phyloP scores from a whole-genome alignment of 1,140 invertebrate genomes.

The Drosophila triauraria region DNA sequence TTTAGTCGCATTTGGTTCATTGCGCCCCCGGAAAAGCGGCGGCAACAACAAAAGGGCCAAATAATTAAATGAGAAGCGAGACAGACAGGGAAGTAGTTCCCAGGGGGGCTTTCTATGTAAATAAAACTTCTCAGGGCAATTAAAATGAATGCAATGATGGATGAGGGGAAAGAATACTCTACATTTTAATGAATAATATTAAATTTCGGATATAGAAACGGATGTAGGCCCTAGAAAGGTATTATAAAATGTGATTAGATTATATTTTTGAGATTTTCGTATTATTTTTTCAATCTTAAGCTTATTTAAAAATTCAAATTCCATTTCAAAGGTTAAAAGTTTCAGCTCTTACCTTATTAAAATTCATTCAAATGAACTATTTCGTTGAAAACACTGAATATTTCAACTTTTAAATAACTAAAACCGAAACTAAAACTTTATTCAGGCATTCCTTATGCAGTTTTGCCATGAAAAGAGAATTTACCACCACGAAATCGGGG shows the following conservation, averaged over 20 bases:
- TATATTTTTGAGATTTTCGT: too few relatives aligned
- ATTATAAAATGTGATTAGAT: neutral
- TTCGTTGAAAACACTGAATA: conserved; percentile 8
- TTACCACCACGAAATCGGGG: neutral
- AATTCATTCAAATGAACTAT: conserved; percentile 17
- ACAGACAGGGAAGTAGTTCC: conserved; percentile 10
- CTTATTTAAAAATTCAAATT: neutral
- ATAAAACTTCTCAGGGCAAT: conserved; percentile 49
- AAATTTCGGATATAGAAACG: neutral
- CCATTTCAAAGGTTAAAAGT: neutral
- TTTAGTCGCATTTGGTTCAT: conserved; percentile 47
- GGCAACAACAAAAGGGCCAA: conserved; percentile 58
- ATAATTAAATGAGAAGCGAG: conserved; percentile 65
- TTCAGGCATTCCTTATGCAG: neutral
- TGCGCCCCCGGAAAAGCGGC: conserved; percentile 27
- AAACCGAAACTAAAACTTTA: conserved; percentile 17
- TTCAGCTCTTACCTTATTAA: neutral
- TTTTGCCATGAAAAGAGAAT: conserved; percentile 5
- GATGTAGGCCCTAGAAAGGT: neutral
- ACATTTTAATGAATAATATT: conserved; percentile 42
- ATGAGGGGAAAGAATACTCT: conserved; percentile 21
- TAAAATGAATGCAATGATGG: conserved; percentile 57
- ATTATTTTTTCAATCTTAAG: too few relatives aligned
- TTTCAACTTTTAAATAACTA: conserved; percentile 9
- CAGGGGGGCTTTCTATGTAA: conserved; percentile 19